Percentiles rank a stretch among this genome's conserved stretches.
Evolutionary conservation across 2,113 vertebrate species (phyloP).

Genomic region (Phylloscopus trochiloides): DNA sequence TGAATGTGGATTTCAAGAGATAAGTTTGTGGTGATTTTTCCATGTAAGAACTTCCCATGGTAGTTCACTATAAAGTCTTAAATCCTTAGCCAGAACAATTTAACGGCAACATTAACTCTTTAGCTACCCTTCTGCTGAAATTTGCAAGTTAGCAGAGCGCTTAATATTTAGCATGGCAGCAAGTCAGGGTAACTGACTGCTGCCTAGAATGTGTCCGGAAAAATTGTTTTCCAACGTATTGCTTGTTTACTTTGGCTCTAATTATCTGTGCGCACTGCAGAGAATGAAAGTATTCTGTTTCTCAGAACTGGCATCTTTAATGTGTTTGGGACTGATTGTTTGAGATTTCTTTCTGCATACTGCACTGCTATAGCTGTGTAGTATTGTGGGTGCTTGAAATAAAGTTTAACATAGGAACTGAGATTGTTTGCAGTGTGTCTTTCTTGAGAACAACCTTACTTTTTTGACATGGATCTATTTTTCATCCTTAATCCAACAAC

Average conservation of each 20-base stretch:
- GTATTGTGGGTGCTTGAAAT: background rate
- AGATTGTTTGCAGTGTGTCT: background rate
- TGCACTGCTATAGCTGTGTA: background rate
- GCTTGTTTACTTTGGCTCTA: background rate
- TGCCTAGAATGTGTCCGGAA: background rate
- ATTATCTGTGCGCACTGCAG: background rate
- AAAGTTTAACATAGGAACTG: background rate
- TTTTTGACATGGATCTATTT: background rate
- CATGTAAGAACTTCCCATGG: background rate
- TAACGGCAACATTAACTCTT: background rate
- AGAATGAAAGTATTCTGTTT: background rate
- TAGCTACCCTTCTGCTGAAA: background rate
- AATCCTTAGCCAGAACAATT: background rate
- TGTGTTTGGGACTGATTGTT: background rate
- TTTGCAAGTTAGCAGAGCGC: background rate
- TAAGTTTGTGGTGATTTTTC: background rate
- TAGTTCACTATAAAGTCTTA: background rate
- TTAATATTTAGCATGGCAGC: background rate
- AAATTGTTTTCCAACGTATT: background rate
- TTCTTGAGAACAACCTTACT: background rate
- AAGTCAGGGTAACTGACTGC: background rate
- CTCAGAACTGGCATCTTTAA: background rate
- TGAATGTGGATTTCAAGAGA: background rate
- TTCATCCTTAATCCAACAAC: background rate
- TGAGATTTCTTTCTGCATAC: background rate